Evolutionary conservation across 1,140 invertebrate genomes (phyloP), one percentile per base, ranked within the genome.

Genomic region (Drosophila ohnishii): DNA sequence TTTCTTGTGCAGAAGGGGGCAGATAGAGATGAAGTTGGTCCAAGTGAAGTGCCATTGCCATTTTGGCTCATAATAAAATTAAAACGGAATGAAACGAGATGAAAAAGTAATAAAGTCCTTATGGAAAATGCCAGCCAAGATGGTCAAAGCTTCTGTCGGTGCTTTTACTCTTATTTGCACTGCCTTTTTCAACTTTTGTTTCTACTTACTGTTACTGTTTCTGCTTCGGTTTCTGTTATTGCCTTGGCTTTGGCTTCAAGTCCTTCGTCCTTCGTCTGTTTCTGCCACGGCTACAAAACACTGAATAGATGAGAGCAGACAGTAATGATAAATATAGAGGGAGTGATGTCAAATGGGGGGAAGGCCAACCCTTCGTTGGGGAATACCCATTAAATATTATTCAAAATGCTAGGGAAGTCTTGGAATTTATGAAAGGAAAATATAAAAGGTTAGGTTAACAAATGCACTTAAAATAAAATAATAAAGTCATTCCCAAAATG

Each of bases 51-150:
- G 58, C 61, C 72, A 79, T 48, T 78, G 80, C 80, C 84, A 84
- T 88, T 88, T 86, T 76, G 72, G 74, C 80, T 88, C 84, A 88
- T 88, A 88, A 88, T 88, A 80, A 89, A 88, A 88, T 88, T 88
- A 88, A 88, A 88, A 88, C 84, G 71, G 84, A 88, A 88, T 88
- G 84, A 88, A 88, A 88, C 80, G 84, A 88, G 87, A 88, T 89
- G 84, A 89, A 88, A 88, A 89, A 88, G 85, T 88, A 88, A 88
- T 88, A 88, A 88, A 88, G 84, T 88, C 84, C 84, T 88, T 84
- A 89, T 88, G 85, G 84, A 80, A 80, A 88, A 88, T 71, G 84
- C 57, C 79, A 83, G 51, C 64, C 67, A 85, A 70, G 74, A 69
- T 71, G 69, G 69, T 25, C 66, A 72, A 76, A 75, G 61, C 74